These are phyloP conservation scores for Heliconius eleuchia DNA, from an alignment of 1,140 invertebrate genomes.

Conservation along the genomic window DNA sequence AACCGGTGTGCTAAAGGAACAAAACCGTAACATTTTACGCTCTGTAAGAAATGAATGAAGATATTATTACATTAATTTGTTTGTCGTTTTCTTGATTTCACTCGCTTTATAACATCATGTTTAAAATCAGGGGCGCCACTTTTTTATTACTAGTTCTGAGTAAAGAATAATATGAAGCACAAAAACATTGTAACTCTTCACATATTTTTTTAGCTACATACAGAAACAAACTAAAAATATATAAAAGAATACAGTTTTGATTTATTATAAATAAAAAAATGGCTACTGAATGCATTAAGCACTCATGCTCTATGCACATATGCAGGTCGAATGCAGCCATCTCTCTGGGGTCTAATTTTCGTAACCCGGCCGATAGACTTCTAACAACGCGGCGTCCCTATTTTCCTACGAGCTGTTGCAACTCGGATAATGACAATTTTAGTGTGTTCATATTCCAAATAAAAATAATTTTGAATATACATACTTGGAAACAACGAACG, in stretches of 20 bases:
- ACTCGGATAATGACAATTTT: constrained; percentile 30
- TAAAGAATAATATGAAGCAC: too few species aligned
- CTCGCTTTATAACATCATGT: too few species aligned
- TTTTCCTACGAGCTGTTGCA: constrained; percentile 38
- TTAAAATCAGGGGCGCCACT: too few species aligned
- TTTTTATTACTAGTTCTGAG: too few species aligned
- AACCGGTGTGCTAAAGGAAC: too few species aligned
- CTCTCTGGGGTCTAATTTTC: constrained; percentile 75
- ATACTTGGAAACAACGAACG: too few species aligned
- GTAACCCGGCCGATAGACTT: constrained; percentile 65
- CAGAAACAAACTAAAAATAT: background rate
- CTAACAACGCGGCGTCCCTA: constrained; percentile 35
- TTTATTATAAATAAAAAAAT: background rate
- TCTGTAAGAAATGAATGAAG: too few species aligned
- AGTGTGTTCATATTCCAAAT: background rate
- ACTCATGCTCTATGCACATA: constrained; percentile 56
- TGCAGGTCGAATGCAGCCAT: constrained; percentile 72
- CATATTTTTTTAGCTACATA: too few species aligned
- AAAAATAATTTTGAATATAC: background rate
- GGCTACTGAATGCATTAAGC: background rate
- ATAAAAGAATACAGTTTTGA: background rate
- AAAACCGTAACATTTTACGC: too few species aligned
- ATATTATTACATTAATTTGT: too few species aligned
- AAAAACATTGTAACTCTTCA: too few species aligned
- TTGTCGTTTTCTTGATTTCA: too few species aligned